Evolutionary conservation across 2,888 invertebrate species (phyloP).

Genomic region (Conops quadrifasciatus): DNA sequence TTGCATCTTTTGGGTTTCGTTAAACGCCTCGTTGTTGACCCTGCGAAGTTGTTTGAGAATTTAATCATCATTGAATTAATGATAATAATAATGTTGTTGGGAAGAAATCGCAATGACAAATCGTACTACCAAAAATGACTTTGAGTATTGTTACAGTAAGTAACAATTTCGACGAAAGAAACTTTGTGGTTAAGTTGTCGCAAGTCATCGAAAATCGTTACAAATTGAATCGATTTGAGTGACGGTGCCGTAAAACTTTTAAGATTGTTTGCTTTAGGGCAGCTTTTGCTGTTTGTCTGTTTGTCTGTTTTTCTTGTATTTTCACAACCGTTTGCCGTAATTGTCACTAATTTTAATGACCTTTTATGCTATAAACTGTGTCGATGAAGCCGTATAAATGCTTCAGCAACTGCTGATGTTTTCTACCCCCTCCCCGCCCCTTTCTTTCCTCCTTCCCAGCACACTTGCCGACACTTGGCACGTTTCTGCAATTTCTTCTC

Average conservation of each 20-base stretch:
- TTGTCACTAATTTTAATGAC: slow-evolving; percentile 33
- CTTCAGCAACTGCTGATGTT: slow-evolving; percentile 1
- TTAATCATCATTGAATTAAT: not conserved
- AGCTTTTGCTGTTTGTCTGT: too few relatives aligned
- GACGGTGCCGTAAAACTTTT: not conserved
- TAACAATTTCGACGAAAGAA: too few relatives aligned
- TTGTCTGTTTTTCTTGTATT: slow-evolving; percentile 18
- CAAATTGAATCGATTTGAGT: slow-evolving; percentile 19
- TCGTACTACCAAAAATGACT: not conserved
- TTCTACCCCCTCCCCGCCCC: not conserved
- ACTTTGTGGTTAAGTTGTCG: not conserved
- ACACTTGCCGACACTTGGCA: not conserved
- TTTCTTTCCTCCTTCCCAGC: not conserved
- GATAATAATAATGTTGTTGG: not conserved
- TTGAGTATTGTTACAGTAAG: not conserved
- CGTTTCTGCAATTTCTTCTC: not conserved
- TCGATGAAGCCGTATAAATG: slow-evolving; percentile 48
- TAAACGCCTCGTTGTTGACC: slow-evolving; percentile 18
- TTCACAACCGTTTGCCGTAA: slow-evolving; percentile 19
- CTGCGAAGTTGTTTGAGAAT: not conserved
- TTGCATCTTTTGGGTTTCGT: not conserved
- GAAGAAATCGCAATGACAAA: too few relatives aligned
- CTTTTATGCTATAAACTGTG: slow-evolving; percentile 43
- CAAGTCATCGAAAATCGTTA: not conserved
- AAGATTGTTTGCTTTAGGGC: too few relatives aligned